phyloP scores from a whole-genome alignment of 1,140 invertebrate genomes.

The Diorhabda sublineata region DNA sequence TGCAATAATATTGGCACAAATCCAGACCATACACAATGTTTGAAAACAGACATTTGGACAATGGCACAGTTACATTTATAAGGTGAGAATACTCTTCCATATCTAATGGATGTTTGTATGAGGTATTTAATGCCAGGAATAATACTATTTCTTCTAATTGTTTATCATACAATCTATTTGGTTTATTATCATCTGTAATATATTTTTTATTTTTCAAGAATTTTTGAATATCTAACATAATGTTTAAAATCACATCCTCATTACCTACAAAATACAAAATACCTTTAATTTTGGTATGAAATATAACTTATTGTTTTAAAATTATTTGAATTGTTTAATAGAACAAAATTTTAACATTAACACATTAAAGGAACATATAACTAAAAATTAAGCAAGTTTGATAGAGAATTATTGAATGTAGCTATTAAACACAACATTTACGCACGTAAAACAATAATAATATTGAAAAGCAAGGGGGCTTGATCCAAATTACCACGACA shows the following conservation, averaged over 20 bases:
- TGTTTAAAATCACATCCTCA: constrained; percentile 33
- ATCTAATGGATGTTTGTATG: constrained; percentile 29
- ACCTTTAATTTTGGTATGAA: constrained; percentile 12
- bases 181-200: constrained; percentile 23
- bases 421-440: no score
- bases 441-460: no score
- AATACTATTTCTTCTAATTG: constrained; percentile 33
- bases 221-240: constrained; percentile 31
- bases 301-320: constrained; percentile 16
- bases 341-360: neutral
- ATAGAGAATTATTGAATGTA: no score
- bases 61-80: constrained; percentile 35
- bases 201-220: constrained; percentile 31
- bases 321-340: neutral
- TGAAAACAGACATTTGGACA: constrained; percentile 39
- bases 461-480: no score
- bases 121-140: constrained; percentile 40
- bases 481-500: no score
- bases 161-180: constrained; percentile 15
- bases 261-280: constrained; percentile 35
- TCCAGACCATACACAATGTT: constrained; percentile 35
- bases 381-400: no score
- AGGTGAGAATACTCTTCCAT: constrained; percentile 37
- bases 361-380: neutral
- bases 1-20: constrained; percentile 30